Percentiles rank a stretch among this genome's conserved stretches.
Evolutionary conservation across 1,140 invertebrate species (phyloP).

Genomic region (Drosophila kohkoa): DNA sequence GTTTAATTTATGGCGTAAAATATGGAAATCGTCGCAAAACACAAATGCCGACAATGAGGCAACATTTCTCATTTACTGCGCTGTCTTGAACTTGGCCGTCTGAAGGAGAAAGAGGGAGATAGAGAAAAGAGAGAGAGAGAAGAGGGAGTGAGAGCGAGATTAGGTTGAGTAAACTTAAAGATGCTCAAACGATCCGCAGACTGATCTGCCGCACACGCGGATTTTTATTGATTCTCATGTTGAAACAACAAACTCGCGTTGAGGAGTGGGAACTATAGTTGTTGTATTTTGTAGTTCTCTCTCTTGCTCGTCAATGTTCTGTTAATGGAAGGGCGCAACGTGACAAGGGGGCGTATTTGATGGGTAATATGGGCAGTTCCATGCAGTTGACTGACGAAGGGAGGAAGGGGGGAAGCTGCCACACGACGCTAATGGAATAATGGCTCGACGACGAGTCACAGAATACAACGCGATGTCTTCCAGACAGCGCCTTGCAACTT

Average conservation of each 20-base stretch:
- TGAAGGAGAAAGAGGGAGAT: background rate
- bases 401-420: slow-evolving; percentile 35
- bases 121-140: background rate
- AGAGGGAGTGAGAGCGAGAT: slow-evolving; percentile 4
- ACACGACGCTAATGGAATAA: slow-evolving; percentile 79
- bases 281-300: too few relatives aligned
- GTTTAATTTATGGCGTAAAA: slow-evolving; percentile 80
- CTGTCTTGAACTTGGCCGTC: slow-evolving; percentile 62
- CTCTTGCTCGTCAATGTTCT: slow-evolving; percentile 45
- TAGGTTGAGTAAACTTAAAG: slow-evolving; percentile 14
- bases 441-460: slow-evolving; percentile 11
- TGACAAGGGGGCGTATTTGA: slow-evolving; percentile 48
- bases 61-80: slow-evolving; percentile 64
- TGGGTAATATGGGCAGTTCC: background rate
- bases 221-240: slow-evolving; percentile 77
- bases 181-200: slow-evolving; percentile 11
- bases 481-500: slow-evolving; percentile 25
- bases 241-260: slow-evolving; percentile 52
- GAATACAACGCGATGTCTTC: slow-evolving; percentile 45
- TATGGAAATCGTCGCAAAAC: slow-evolving; percentile 72
- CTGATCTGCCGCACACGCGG: slow-evolving; percentile 69
- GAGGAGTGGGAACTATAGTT: slow-evolving; percentile 22
- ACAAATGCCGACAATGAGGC: slow-evolving; percentile 74
- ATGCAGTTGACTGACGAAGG: background rate
- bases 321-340: slow-evolving; percentile 76